Evolutionary conservation across 2,113 vertebrate genomes (phyloP), one percentile per base, ranked within the genome.

Genomic region (Colistium nudipinnis): DNA sequence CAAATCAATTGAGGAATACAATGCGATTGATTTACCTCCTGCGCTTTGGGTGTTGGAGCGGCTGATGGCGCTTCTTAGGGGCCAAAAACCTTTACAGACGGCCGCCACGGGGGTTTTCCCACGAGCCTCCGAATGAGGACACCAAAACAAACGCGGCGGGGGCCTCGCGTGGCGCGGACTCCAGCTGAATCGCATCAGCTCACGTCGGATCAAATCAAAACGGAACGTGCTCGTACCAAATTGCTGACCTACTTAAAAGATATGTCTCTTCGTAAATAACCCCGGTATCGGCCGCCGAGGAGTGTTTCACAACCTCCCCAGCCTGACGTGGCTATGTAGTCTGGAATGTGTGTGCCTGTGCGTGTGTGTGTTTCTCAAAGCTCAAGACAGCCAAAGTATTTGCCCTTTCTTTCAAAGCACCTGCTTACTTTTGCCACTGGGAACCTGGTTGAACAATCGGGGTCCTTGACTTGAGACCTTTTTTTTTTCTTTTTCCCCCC

Each of bases 201-300:
- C 1, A 1, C 52, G 77, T 81, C 69, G 41, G 57, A 79, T 73
- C 69, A 51, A 73, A 83, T 75, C 10, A 59, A 74, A 81, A 76
- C 51, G n/a, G n/a, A 63, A 83, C 51, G 62, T 1, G 2, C 57
- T 54, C 38, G 1, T 30, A 63, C 79, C 60, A 36, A 36, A 33
- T 80, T 72, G 75, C 72, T 81, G 82, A 84, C 83, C 83, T 70
- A 81, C 76, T 88, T 77, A 66, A 83, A 74, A 64, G 33, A 69
- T 63, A 19, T 55, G 30, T 57, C 67, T 63, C 64, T 51, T 33
- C 61, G 72, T 77, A 86, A 88, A 84, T 75, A 86, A 80, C 75
- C 19, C 24, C 55, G 27, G 61, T 56, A 4, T 52, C 17, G 33
- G 49, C 51, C 47, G n/a, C 48, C 61, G 54, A 70, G 70, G 44